Conservation (phyloP, 2,888 invertebrate species). For the Magallana nippona region DNA sequence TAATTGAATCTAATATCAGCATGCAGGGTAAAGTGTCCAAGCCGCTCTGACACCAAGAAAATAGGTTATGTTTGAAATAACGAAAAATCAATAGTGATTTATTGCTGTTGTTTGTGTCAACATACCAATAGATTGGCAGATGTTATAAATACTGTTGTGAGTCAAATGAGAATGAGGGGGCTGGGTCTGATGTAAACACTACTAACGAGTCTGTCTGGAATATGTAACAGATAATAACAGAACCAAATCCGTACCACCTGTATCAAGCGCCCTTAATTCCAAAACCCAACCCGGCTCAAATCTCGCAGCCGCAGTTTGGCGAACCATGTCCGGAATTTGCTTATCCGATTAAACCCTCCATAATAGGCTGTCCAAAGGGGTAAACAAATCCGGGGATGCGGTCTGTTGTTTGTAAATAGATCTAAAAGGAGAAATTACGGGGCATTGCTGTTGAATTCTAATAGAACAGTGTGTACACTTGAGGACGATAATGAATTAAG, state of each 20-base stretch:
- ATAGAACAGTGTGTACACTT: not conserved
- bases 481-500: not conserved
- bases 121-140: not conserved
- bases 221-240: not conserved
- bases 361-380: constrained; percentile 3
- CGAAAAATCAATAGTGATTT: not conserved
- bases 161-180: not conserved
- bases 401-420: not conserved
- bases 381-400: constrained; percentile 1
- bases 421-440: constrained; percentile 1
- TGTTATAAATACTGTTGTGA: not conserved
- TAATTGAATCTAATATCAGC: no score
- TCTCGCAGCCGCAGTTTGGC: not conserved
- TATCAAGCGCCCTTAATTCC: not conserved
- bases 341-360: constrained; percentile 16
- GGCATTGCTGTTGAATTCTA: not conserved
- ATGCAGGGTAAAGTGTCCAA: no score
- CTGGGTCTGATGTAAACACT: not conserved
- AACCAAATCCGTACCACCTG: constrained; percentile 8
- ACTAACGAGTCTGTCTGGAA: constrained; percentile 5
- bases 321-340: constrained; percentile 24
- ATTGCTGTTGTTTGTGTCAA: not conserved
- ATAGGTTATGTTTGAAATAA: no score
- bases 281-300: constrained; percentile 16
- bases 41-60: no score